Evolutionary conservation across 2,113 vertebrate species (phyloP), one percentile per base, ranked within the genome.

Genomic region (Notothenia coriiceps): DNA sequence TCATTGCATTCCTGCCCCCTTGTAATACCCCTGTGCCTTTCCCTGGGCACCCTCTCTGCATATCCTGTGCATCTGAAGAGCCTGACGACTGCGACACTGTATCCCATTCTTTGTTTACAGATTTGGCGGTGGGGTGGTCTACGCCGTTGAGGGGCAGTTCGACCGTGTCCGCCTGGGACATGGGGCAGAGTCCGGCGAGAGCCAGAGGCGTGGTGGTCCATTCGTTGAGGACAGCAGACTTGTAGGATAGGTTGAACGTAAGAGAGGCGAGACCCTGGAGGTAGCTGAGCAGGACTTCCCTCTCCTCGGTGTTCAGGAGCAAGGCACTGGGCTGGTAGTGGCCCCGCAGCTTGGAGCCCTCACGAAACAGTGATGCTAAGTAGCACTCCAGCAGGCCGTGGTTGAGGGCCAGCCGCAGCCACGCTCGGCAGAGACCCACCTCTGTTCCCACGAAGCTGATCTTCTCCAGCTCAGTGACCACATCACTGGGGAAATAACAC

Each of bases 361-460:
- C 98, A 10, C 91, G 95, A 4, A 98, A 96, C 47, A 99, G 93
- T 8, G 98, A 96, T 0, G 93, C 89, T 20, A 99, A 82, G 93
- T 99, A 99, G 83, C 97, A 99, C 84, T 99, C 98, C 93, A 97
- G 76, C 20, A 99, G 94, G 5, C 98, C 96, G 0, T 99, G 97
- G 0, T 99, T 99, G 14, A 99, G 91, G 0, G 98, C 98, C 83
- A 99, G 91, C 1, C 97, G 90, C 63, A 99, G 94, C 98, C 98
- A 99, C 0, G 98, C 97, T 12, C 98, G 94, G 84, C 98, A 98
- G 46, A 97, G 96, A 10, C 98, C 98, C 7, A 99, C 96, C 0
- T 99, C 97, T 0, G 97, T 97, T 56, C 91, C 95, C 82, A 99
- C 96, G 2, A 97, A 99, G 86, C 89, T 92, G 87, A 99, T 89